Conservation (phyloP, 2,113 vertebrate species). For the Xenopus tropicalis region UCB_Xtro_10.0 CM004443.2:172290501-172291000, state of each 20-base stretch:
- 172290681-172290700: conserved; percentile 1
- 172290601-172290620: too few relatives aligned
- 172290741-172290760: conserved; percentile 16
- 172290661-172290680: background rate
- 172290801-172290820: conserved; percentile 9
- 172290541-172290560: too few relatives aligned
- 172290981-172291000: too few relatives aligned
- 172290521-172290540: too few relatives aligned
- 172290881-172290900: background rate
- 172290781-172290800: background rate
- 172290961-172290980: background rate
- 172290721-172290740: conserved; percentile 27
- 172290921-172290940: background rate
- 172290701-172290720: conserved; percentile 1
- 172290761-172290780: conserved; percentile 23
- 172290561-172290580: too few relatives aligned
- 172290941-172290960: background rate
- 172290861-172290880: conserved; percentile 7
- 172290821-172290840: background rate
- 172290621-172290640: too few relatives aligned
- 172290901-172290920: conserved; percentile 10
- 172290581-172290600: too few relatives aligned
- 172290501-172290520: too few relatives aligned
- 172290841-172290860: background rate
- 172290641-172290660: background rate